A percentile compares a stretch with the other conserved stretches of the same genome.
Conservation (phyloP, 2,113 vertebrate genomes). For the Pristiophorus japonicus region DNA sequence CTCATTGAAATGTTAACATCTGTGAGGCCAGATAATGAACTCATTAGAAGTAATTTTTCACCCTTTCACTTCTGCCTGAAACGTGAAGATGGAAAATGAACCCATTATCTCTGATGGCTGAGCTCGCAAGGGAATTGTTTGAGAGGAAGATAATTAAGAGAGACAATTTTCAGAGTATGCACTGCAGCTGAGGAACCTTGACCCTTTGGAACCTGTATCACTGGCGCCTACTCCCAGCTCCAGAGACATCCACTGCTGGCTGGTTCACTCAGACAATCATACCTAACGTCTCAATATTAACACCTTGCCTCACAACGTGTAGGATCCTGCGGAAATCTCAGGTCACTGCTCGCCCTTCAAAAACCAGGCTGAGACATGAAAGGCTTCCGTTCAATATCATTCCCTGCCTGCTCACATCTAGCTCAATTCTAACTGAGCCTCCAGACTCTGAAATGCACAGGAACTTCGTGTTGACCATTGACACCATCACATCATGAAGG, state of each 20-base stretch:
- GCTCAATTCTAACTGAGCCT: no score
- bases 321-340: neutral
- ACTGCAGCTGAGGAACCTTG: neutral
- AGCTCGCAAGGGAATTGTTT: neutral
- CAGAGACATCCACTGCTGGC: neutral
- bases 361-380: neutral
- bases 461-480: neutral
- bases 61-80: neutral
- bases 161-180: neutral
- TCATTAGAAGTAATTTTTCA: neutral
- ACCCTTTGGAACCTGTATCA: neutral
- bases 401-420: no score
- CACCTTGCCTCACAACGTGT: neutral
- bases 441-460: no score
- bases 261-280: neutral
- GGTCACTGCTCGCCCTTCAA: neutral
- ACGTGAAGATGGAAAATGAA: neutral
- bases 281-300: neutral
- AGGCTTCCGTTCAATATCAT: no score
- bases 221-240: neutral
- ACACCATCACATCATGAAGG: neutral
- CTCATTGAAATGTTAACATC: neutral
- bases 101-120: neutral
- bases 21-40: neutral
- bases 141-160: neutral